A percentile compares a stretch with the other conserved stretches of the same genome.
Conservation (phyloP, 2,888 invertebrate genomes). For the Brachyopa scutellaris region DNA sequence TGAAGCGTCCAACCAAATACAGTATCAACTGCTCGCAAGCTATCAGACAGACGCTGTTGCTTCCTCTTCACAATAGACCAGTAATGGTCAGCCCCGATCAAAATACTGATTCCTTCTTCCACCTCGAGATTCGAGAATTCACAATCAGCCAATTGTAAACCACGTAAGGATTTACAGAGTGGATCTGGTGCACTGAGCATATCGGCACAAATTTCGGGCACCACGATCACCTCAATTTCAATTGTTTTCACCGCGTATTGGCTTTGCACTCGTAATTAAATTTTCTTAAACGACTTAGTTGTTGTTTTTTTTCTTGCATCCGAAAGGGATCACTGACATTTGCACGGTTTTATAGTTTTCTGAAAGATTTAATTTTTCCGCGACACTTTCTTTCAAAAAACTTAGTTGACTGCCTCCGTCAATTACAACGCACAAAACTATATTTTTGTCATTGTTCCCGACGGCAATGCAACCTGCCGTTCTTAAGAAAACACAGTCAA, state of each 20-base stretch:
- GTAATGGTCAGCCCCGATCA: constrained; percentile 10
- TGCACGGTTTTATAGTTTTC: neutral
- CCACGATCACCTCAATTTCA: neutral
- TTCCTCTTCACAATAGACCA: constrained; percentile 17
- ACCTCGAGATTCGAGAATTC: neutral
- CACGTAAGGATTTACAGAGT: neutral
- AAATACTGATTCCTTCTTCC: constrained; percentile 1
- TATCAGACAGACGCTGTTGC: neutral
- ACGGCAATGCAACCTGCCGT: constrained; percentile 16
- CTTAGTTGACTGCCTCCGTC: constrained; percentile 23
- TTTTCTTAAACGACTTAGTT: constrained; percentile 7
- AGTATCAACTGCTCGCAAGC: constrained; percentile 2
- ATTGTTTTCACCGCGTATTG: neutral
- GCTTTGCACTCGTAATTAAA: neutral
- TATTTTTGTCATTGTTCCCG: constrained; percentile 3
- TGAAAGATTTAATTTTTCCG: constrained; percentile 1
- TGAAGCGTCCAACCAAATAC: constrained; percentile 30
- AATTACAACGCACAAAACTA: constrained; percentile 22
- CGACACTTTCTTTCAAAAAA: constrained; percentile 9
- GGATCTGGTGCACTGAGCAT: neutral
- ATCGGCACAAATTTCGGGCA: constrained; percentile 31
- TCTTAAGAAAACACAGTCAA: constrained; percentile 37
- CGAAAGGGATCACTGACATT: constrained; percentile 9
- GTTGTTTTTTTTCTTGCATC: neutral
- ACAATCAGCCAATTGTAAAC: constrained; percentile 25